Base-by-base conservation (phyloP, 1,140 invertebrate species). In the Heliothis subflexa region DNA sequence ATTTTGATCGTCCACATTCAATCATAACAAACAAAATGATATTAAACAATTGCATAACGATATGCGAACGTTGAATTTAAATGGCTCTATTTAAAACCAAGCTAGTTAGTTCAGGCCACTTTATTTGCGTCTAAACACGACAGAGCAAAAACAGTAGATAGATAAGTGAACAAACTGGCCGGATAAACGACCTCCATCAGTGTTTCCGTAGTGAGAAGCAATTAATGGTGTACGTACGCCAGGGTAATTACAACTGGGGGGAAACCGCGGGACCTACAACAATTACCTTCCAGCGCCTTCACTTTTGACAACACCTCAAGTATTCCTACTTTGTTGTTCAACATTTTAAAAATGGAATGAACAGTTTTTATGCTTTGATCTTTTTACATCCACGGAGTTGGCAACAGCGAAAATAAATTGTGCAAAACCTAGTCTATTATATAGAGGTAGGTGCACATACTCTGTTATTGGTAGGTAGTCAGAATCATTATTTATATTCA, bases 121-220 rank as follows among this genome's bases (percentile, higher is more conserved):
- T 77, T 77, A 77, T 77, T 77, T 57, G 74, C 62, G 61, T 77
- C 74, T 18, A 61, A 40, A 52, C 73, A 61, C 73, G 73, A 77
- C 74, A 66, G 50, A 68, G 62, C 74, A 77, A 77, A 68, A 77
- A 77, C 74, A 66, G 74, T 57, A 49, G 61, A 77, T 66, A 77
- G 74, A 68, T 77, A 81, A 81, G 66, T 75, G 70, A 81, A 73
- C 59, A 74, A 81, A 78, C 64, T 71, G 55, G 57, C 73, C 70
- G 62, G 71, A 61, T 73, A 79, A 77, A 79, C 78, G 77, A 82
- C 78, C 55, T 82, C 66, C 81, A 79, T 82, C 78, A 79, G 78
- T 77, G 78, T 75, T 79, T 82, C 78, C 78, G 66, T 73, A 72
- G 50, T 64, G 78, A 78, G 78, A 57, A 83, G 79, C 82, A 83